Evolutionary conservation across 2,113 vertebrate genomes (phyloP).

Genomic region (Aplodontia rufa): DNA sequence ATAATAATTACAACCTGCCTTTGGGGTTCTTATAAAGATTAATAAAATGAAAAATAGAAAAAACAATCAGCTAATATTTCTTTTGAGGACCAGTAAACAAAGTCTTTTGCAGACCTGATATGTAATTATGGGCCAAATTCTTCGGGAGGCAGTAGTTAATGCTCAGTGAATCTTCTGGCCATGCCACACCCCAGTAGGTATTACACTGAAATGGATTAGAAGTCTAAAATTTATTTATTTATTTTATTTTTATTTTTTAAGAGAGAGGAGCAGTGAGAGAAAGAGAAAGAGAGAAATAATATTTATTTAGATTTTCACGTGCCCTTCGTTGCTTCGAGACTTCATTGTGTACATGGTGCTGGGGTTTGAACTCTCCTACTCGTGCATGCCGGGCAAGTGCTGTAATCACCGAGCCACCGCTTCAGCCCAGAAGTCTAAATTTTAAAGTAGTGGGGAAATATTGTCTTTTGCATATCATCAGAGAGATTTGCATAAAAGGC

Average conservation of each 20-base stretch:
- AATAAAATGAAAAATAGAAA: constrained; percentile 27
- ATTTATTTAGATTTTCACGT: no score
- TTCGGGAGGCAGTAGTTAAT: background rate
- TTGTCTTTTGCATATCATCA: background rate
- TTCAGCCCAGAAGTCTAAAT: background rate
- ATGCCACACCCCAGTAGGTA: background rate
- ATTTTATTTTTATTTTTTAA: no score
- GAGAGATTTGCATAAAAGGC: background rate
- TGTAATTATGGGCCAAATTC: background rate
- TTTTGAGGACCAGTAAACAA: constrained; percentile 4
- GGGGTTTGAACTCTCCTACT: no score
- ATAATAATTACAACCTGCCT: constrained; percentile 4
- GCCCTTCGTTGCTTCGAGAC: no score
- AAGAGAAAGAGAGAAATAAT: no score
- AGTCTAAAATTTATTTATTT: background rate
- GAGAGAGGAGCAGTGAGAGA: no score
- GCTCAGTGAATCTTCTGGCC: background rate
- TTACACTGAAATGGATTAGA: background rate
- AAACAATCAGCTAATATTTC: constrained; percentile 26
- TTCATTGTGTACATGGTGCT: no score
- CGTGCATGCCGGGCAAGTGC: no score
- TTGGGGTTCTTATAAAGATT: constrained; percentile 1
- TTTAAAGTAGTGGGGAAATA: background rate
- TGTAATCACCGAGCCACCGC: no score
- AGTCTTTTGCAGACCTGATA: background rate